Conservation (phyloP, 2,888 invertebrate species). For the Rutpela maculata region DNA sequence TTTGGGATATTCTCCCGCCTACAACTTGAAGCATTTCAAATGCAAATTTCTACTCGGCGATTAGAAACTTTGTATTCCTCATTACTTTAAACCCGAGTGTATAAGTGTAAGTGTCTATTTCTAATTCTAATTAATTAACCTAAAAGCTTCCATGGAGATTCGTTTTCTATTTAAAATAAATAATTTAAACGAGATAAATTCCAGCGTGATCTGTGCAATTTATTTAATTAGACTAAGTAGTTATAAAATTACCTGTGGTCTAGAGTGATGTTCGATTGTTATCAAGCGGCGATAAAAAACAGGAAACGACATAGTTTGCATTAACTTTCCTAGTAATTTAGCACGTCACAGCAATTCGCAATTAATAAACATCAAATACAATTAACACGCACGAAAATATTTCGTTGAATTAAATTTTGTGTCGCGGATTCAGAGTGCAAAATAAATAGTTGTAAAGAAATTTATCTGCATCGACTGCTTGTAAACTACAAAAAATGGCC, state of each 20-base stretch:
- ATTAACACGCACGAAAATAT: too few species aligned
- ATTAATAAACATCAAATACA: background rate
- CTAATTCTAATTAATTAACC: background rate
- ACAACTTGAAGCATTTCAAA: background rate
- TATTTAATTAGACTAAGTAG: background rate
- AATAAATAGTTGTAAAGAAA: too few species aligned
- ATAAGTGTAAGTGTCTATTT: background rate
- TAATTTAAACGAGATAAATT: background rate
- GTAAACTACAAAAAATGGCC: too few species aligned
- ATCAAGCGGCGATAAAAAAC: background rate
- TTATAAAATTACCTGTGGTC: background rate
- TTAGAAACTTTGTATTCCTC: slow-evolving; percentile 4
- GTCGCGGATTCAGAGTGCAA: too few species aligned
- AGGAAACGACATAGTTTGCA: background rate
- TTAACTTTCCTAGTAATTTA: background rate
- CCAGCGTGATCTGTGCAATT: background rate
- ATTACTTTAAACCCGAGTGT: background rate
- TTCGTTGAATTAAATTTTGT: too few species aligned
- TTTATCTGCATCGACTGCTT: too few species aligned
- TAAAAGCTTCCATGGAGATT: slow-evolving; percentile 1
- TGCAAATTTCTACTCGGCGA: slow-evolving; percentile 2
- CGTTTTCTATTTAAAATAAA: background rate
- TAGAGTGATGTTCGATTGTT: background rate
- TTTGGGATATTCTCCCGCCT: background rate
- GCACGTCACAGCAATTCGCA: background rate